Percentiles rank a stretch among this genome's conserved stretches.
These are phyloP conservation scores for Coregonus ussuriensis DNA, from an alignment of 2,797 vertebrate genomes.

Conservation along the genomic window DNA sequence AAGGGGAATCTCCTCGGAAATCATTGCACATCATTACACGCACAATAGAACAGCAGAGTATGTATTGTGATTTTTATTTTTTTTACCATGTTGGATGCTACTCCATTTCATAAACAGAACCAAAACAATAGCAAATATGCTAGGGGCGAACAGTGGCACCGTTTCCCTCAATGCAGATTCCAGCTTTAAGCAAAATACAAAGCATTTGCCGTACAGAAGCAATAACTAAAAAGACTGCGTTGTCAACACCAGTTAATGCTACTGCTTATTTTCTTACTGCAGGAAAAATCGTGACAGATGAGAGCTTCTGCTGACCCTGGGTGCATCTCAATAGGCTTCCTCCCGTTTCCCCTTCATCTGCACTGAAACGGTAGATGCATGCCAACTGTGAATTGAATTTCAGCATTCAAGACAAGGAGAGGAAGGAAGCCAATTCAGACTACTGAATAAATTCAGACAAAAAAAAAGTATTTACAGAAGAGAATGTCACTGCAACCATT, in stretches of 20 bases:
- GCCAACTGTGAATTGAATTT: constrained; percentile 8
- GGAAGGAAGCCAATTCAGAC: constrained; percentile 4
- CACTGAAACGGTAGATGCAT: constrained; percentile 6
- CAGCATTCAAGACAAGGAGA: constrained; percentile 15
- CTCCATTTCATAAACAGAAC: too few species aligned
- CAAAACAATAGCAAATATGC: too few species aligned
- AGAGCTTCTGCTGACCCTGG: constrained; percentile 11
- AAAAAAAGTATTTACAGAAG: constrained; percentile 16
- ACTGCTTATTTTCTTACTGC: constrained; percentile 25
- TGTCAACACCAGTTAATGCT: constrained; percentile 39
- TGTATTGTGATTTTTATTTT: too few species aligned
- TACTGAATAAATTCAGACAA: constrained; percentile 17
- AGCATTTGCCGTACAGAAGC: constrained; percentile 43
- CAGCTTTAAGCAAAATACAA: too few species aligned
- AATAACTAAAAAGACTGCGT: constrained; percentile 11
- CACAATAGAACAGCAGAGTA: too few species aligned
- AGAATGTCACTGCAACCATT: neutral
- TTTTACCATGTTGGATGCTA: too few species aligned
- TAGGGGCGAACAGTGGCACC: too few species aligned
- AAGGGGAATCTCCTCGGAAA: too few species aligned
- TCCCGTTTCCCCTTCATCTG: neutral
- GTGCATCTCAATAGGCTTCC: constrained; percentile 15
- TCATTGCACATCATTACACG: too few species aligned
- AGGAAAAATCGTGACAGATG: constrained; percentile 27
- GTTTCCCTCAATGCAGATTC: too few species aligned